Base-by-base conservation (phyloP, 2,113 vertebrate species). In the Hyla sarda region DNA sequence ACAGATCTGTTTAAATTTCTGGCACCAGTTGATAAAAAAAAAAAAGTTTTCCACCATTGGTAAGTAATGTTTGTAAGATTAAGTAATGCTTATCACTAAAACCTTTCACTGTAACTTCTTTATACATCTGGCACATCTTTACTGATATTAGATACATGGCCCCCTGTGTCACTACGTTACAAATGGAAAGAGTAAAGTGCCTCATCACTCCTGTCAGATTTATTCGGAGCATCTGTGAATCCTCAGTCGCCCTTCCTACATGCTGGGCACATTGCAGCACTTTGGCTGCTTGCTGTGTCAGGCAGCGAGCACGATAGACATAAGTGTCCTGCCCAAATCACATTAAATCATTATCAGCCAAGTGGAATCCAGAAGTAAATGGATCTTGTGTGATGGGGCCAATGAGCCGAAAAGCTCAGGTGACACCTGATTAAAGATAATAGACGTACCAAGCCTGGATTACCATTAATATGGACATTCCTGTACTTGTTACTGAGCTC, bases 331-430 rank as follows among this genome's bases (percentile, higher is more conserved):
- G 52, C 17, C 73, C 76, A 60, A 67, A 80, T 71, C 17, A 10
- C 28, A 58, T 72, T 28, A 80, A 81, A 41, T 73, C 34, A 86
- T 81, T 73, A 74, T 81, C 34, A 60, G 77, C 32, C 32, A 34
- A 3, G n/a, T 14, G 19, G 69, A 5, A 54, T 67, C 85, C 85
- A 86, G 85, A 48, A 74, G 67, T 50, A 81, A 86, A 73, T 50
- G n/a, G 50, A 86, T 86, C 23, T 19, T 6, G 17, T 28, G 23
- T n/a, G 34, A 81, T 56, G 84, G 32, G 83, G 41, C 34, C 8
- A 11, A 32, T 25, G 52, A 58, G 34, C 73, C 13, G 50, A 73
- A 28, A 72, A 34, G 75, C 62, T 78, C 62, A 45, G 62, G 84
- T 50, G 52, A 56, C 62, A 71, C 50, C 48, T 47, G 52, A 72